Base-by-base conservation (phyloP, 37 sponge, comb jelly and placozoan genomes). In the Crambe crambe region DNA sequence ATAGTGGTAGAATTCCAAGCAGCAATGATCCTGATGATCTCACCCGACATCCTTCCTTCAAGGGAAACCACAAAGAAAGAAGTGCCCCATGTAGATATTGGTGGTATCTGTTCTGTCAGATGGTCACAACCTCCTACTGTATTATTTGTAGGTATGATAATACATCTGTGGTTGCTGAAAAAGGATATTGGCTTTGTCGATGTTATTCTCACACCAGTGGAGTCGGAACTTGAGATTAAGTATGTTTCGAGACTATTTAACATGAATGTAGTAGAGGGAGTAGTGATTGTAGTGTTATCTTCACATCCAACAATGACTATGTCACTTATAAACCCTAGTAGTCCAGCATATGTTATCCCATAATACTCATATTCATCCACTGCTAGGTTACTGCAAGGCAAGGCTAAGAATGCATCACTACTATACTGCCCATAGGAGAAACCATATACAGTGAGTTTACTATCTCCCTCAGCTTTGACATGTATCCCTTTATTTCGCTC, bases 11-110 rank as follows among this genome's bases (percentile, higher is more conserved):
- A 68, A 51, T 57, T 37, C 31, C 30, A 37, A 22, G 77, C 20
- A 42, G 86, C 74, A 60, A 90, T 40, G 26, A 90, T 26, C 2
- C 63, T 42, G 73, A 58, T 66, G 5, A 67, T 21, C 34, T 71
- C 77, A 23, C 44, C 59, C 36, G 47, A 4, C 1, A 41, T 81
- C 42, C 86, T 69, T 12, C 43, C 61, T 21, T 10, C 3, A 31
- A 85, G 63, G 47, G 91, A 77, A 27, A 64, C 79, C 35, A 59
- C 32, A 9, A 90, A 30, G 35, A 85, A 85, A 23, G 20, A 23
- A 22, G 21, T 80, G 32, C 91, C 91, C 86, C 85, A 90, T 58
- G 78, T 85, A 10, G 68, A 76, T 58, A 82, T 85, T 39, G 85
- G 85, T 38, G 86, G 86, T 20, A 90, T 26, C 67, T 85, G 86